Evolutionary conservation across 2,113 vertebrate genomes (phyloP), one percentile per base, ranked within the genome.

Genomic region (Microcebus tavaratra): DNA sequence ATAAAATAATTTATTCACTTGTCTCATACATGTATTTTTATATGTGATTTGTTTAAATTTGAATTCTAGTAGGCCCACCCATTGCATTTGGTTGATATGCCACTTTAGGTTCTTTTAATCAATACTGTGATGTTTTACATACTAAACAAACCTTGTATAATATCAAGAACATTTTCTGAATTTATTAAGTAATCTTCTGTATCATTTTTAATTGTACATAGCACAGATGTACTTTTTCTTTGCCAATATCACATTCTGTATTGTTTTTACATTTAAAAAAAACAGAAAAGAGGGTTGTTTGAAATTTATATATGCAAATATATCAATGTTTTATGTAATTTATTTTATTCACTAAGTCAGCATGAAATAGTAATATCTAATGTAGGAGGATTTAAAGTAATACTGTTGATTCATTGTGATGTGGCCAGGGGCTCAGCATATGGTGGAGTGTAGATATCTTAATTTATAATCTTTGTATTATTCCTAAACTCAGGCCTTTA

Each of bases 381-480:
- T 55, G 2, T 27, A 85, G 27, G 36, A 88, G 13, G 9, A 42
- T 88, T 57, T 75, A 89, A 93, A 88, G 75, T 96, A 75, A 91
- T 91, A 81, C 29, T 73, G 8, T 70, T 78, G 31, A 25, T 83
- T 90, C 8, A 11, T 78, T 95, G 2, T 79, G 20, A 45, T 59
- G 39, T 91, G 34, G 84, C 53, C 48, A 50, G 63, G 34, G 25
- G 39, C 20, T 78, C 20, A 83, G 8, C 53, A 50, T 88, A 89
- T 93, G 61, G 3, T 90, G 27, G 68, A 65, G 25, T 76, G 10
- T 20, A 53, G 18, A 50, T 85, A 61, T 2, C 13, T 94, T 93
- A 90, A 10, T 93, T 94, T 75, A 55, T 96, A 88, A 85, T 91
- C 45, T 96, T 96, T 81, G n/a, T 92, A 45, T 84, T 89, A 55